These are phyloP conservation scores for Babylonia areolata DNA, from an alignment of 1,140 invertebrate genomes.

Conservation along the genomic window DNA sequence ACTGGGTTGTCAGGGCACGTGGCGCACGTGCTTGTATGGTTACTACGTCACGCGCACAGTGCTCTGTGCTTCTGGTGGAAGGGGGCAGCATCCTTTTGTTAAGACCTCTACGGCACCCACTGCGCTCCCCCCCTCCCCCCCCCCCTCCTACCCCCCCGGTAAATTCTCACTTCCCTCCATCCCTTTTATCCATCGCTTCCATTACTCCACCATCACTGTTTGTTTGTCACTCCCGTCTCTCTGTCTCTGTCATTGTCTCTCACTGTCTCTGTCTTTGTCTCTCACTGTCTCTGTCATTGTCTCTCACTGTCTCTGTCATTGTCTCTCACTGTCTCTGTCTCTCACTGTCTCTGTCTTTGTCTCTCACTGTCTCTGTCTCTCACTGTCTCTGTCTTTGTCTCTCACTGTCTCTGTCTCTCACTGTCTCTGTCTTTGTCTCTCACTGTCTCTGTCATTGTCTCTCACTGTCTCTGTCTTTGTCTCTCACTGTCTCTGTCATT, in stretches of 20 bases:
- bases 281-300: background rate
- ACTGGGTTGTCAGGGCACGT: no score
- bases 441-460: background rate
- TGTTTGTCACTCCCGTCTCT: background rate
- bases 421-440: background rate
- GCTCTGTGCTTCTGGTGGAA: no score
- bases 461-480: background rate
- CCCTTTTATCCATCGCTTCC: no score
- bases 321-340: background rate
- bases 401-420: conserved; percentile 4
- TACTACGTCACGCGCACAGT: no score
- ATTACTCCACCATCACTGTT: background rate
- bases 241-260: background rate
- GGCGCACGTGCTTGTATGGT: no score
- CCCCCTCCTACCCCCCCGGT: no score
- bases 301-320: background rate
- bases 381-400: background rate
- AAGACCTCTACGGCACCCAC: no score
- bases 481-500: conserved; percentile 6
- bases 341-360: background rate
- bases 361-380: conserved; percentile 18
- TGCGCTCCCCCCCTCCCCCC: no score
- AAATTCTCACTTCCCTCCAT: no score
- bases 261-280: background rate
- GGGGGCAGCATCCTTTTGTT: no score